Evolutionary conservation across 2,888 invertebrate species (phyloP), one percentile per base, ranked within the genome.

Genomic region (Protodeltote pygarga): DNA sequence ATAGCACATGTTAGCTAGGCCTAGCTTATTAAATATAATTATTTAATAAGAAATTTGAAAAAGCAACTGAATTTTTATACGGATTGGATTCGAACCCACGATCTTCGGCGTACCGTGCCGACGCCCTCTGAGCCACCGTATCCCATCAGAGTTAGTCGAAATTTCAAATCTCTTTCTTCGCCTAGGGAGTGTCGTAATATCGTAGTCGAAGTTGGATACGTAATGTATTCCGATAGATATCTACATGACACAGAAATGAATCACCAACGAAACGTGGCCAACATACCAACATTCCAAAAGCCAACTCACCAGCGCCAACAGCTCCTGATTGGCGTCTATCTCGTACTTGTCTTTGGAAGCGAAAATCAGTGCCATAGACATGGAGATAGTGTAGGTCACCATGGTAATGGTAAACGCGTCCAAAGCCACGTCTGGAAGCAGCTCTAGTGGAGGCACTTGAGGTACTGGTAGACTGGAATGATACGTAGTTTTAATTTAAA

Each of bases 341-440:
- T 95, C 94, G 71, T 97, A 96, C 65, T 95, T 94, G 38, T 94
- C 89, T 79, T 95, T 96, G 54, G 94, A 92, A 0, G 96, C 96
- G 80, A 96, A 96, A 49, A 96, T 95, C 27, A 96, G 89, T 0
- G 95, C 96, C 96, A 97, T 96, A 0, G 96, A 96, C 92, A 96
- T 94, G 3, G 95, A 93, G 17, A 96, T 94, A 34, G 95, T 95
- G 81, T 96, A 97, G 0, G 96, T 95, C 2, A 97, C 95, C 92
- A 96, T 94, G 5, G 95, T 94, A 61, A 96, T 95, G 14, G 95
- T 93, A 63, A 96, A 89, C 20, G 94, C 92, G 73, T 96, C 95
- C 11, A 95, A 32, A 0, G 94, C 89, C 25, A 96, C 89, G 5
- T 78, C 66, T 0, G 94, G 93, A 3, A 96, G 64, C 17, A 96